Evolutionary conservation across 2,113 vertebrate species (phyloP).

Genomic region (Corythornis cristatus): DNA sequence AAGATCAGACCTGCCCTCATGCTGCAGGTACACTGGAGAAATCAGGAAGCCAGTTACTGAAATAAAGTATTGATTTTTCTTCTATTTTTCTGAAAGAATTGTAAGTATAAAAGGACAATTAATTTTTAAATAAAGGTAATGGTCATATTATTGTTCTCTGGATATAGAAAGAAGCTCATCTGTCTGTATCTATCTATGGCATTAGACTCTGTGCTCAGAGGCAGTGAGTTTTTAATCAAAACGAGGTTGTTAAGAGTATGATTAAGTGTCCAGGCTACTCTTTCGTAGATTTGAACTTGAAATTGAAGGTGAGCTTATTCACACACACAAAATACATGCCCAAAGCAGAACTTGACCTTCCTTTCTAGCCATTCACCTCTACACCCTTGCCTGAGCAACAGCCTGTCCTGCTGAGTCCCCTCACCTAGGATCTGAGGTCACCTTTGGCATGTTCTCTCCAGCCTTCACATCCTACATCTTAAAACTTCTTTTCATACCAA

Average conservation of each 20-base stretch:
- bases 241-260: not conserved
- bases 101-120: constrained; percentile 43
- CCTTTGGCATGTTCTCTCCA: not conserved
- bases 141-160: not conserved
- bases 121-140: constrained; percentile 4
- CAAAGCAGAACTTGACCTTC: not conserved
- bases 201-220: constrained; percentile 16
- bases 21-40: not conserved
- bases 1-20: not conserved
- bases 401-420: not conserved
- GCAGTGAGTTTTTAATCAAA: not conserved
- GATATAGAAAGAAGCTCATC: not conserved
- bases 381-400: not conserved
- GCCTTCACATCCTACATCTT: not conserved
- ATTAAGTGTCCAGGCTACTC: not conserved
- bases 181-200: not conserved
- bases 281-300: constrained; percentile 15
- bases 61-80: constrained; percentile 54
- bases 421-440: not conserved
- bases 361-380: not conserved
- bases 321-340: not conserved
- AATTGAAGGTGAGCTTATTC: not conserved
- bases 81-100: not conserved
- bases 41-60: not conserved
- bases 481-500: not conserved